These are phyloP conservation scores for Pogoniulus pusillus DNA, from an alignment of 2,797 vertebrate genomes.

Conservation along the genomic window DNA sequence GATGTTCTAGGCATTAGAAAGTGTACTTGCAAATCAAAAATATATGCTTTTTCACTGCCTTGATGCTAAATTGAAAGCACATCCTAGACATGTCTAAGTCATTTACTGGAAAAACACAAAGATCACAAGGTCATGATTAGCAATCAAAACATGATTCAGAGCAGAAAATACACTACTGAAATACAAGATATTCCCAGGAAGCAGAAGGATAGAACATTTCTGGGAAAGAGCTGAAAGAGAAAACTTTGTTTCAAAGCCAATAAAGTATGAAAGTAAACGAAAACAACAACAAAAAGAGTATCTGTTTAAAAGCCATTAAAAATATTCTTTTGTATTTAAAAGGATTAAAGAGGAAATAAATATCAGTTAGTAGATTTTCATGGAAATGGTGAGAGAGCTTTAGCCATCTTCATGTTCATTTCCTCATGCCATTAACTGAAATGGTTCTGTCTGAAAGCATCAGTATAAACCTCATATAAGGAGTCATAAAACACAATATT, in stretches of 20 bases:
- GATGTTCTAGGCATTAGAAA: background rate
- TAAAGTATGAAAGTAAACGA: background rate
- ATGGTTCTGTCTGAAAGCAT: background rate
- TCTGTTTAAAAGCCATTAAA: background rate
- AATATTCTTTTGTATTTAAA: background rate
- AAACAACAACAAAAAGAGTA: background rate
- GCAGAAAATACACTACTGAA: background rate
- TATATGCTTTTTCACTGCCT: background rate
- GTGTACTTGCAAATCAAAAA: background rate
- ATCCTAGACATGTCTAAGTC: background rate
- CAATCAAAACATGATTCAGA: background rate
- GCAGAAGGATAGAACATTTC: background rate
- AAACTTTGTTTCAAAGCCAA: background rate
- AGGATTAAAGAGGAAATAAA: background rate
- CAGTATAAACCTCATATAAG: background rate
- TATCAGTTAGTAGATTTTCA: background rate
- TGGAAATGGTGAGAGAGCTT: background rate
- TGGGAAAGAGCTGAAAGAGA: background rate
- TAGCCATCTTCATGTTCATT: background rate
- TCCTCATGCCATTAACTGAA: background rate
- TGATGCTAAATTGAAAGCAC: background rate
- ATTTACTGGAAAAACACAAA: conserved; percentile 10
- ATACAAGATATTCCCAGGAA: background rate
- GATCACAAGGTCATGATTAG: background rate
- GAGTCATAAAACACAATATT: background rate